phyloP scores from a whole-genome alignment of 2,113 vertebrate species.

The Stictonetta naevosa region DNA sequence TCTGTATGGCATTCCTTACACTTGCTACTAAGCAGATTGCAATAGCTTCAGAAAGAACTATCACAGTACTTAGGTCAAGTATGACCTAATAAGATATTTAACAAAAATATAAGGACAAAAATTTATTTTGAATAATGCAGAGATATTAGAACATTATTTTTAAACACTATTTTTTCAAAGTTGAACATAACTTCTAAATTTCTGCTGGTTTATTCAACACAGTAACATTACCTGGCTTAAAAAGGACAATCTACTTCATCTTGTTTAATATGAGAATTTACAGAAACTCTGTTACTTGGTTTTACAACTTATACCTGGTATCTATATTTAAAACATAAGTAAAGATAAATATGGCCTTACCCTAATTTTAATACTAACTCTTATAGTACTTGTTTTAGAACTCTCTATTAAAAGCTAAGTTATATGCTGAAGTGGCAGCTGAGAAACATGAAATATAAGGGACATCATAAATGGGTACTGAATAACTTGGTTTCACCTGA shows the following conservation, averaged over 20 bases:
- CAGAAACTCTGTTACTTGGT: background rate
- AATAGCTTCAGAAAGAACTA: background rate
- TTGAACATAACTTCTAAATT: background rate
- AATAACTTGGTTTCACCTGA: background rate
- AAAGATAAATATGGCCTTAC: background rate
- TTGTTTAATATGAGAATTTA: background rate
- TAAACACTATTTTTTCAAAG: constrained; percentile 10
- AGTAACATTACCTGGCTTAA: background rate
- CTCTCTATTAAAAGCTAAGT: background rate
- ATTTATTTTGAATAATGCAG: background rate
- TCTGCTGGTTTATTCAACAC: background rate
- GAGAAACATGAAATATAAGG: background rate
- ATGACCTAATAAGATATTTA: background rate
- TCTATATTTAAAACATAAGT: background rate
- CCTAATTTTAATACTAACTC: background rate
- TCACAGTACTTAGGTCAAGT: background rate
- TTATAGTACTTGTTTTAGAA: background rate
- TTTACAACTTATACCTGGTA: background rate
- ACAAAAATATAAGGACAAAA: background rate
- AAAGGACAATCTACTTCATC: background rate
- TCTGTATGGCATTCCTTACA: background rate
- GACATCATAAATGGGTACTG: background rate
- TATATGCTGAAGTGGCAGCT: background rate
- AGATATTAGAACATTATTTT: background rate
- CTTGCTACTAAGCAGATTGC: background rate